phyloP scores from a whole-genome alignment of 35 echinoderm and acorn worm genomes.

The Heliocidaris tuberculata region DNA sequence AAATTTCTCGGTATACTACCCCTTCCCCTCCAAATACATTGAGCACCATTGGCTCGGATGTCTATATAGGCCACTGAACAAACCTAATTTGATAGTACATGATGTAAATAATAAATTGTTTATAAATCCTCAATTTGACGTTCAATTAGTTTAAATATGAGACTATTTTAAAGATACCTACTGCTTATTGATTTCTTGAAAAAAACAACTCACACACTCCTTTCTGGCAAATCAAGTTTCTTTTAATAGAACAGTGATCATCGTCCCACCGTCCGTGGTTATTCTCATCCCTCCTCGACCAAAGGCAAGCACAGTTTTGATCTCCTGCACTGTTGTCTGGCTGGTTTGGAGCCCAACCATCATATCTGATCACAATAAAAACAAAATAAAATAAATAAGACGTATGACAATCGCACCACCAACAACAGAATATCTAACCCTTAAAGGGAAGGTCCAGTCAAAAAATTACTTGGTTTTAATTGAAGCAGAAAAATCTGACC shows the following conservation, averaged over 20 bases:
- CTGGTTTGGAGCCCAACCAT: neutral
- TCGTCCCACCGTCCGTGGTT: neutral
- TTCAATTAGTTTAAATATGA: neutral
- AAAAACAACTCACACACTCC: neutral
- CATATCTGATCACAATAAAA: neutral
- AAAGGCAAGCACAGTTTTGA: neutral
- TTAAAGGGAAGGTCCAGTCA: no score
- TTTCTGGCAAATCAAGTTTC: neutral
- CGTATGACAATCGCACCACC: no score
- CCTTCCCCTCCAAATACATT: no score
- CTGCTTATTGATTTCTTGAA: neutral
- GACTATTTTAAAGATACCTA: neutral
- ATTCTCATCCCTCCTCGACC: neutral
- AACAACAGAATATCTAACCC: no score
- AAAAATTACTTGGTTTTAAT: no score
- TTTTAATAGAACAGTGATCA: neutral
- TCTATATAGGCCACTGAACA: no score
- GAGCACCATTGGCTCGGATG: no score
- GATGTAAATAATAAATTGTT: no score
- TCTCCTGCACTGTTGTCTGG: neutral
- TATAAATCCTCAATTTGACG: no score
- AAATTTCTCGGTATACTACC: no score
- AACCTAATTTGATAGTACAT: no score
- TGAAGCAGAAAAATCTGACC: no score
- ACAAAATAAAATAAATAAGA: neutral